Conservation (phyloP, 2,113 vertebrate species). For the Willisornis vidua region DNA sequence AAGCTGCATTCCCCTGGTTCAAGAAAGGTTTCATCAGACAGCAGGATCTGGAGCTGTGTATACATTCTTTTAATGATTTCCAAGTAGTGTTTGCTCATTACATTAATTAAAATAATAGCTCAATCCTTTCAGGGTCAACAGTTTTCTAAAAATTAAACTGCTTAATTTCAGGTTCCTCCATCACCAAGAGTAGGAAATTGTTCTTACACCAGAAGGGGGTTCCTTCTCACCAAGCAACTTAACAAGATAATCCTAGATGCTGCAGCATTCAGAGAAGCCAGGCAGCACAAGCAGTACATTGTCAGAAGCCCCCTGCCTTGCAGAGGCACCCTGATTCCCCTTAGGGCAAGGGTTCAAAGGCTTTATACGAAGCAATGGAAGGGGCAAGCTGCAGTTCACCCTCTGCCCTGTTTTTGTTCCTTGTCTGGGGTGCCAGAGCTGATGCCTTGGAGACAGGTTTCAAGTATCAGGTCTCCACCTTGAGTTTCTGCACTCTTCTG, state of each 20-base stretch:
- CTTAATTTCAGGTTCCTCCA: slow-evolving; percentile 15
- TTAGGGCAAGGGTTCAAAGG: slow-evolving; percentile 45
- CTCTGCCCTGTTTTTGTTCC: not conserved
- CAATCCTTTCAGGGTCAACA: not conserved
- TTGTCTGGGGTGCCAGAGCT: not conserved
- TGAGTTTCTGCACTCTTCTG: not conserved
- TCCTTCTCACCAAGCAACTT: not conserved
- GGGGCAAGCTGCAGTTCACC: not conserved
- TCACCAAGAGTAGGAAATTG: not conserved
- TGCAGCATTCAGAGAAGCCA: not conserved
- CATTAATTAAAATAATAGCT: slow-evolving; percentile 35
- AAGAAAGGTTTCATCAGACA: slow-evolving; percentile 17
- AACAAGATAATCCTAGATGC: not conserved
- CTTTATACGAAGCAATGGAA: not conserved
- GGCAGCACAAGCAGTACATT: slow-evolving; percentile 28
- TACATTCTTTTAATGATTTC: slow-evolving; percentile 27
- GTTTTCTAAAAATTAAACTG: not conserved
- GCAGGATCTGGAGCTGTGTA: not conserved
- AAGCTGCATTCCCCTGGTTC: not conserved
- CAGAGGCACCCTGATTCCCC: slow-evolving; percentile 18
- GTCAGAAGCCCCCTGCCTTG: slow-evolving; percentile 18
- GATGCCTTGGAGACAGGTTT: not conserved
- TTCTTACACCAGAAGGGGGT: not conserved
- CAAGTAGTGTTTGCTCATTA: not conserved
- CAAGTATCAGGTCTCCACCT: not conserved